phyloP scores from a whole-genome alignment of 1,140 invertebrate species.

The Drosophila nigromelanica region DNA sequence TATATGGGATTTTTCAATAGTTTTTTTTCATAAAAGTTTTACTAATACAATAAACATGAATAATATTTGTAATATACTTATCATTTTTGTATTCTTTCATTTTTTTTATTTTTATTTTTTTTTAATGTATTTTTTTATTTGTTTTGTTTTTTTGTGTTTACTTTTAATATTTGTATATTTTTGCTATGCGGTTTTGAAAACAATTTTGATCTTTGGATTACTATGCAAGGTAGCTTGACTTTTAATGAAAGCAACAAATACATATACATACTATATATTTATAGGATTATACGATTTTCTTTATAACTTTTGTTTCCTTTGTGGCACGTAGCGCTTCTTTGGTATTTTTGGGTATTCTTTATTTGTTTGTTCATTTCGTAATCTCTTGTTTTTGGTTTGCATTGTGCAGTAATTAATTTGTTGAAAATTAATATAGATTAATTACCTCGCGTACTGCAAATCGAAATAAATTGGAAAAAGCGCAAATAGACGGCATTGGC shows the following conservation, averaged over 20 bases:
- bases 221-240: conserved; percentile 74
- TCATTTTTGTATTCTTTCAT: conserved; percentile 27
- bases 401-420: conserved; percentile 67
- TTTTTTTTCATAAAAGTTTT: conserved; percentile 61
- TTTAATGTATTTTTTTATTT: conserved; percentile 1
- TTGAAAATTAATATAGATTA: conserved; percentile 69
- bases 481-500: conserved; percentile 70
- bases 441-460: conserved; percentile 61
- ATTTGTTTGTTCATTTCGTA: neutral
- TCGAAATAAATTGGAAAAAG: conserved; percentile 55
- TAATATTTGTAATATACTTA: conserved; percentile 61
- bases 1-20: conserved; percentile 47
- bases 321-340: conserved; percentile 52
- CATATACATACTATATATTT: conserved; percentile 26
- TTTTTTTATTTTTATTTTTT: conserved; percentile 14
- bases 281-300: conserved; percentile 6
- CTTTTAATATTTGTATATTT: conserved; percentile 68
- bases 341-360: conserved; percentile 21
- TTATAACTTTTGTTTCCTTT: conserved; percentile 19
- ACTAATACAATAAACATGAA: conserved; percentile 79
- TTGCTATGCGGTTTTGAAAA: conserved; percentile 69
- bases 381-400: conserved; percentile 20
- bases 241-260: conserved; percentile 57
- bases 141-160: conserved; percentile 15
- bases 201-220: conserved; percentile 76